Conservation (phyloP, 2,888 invertebrate species). For the Baccha elongata region DNA sequence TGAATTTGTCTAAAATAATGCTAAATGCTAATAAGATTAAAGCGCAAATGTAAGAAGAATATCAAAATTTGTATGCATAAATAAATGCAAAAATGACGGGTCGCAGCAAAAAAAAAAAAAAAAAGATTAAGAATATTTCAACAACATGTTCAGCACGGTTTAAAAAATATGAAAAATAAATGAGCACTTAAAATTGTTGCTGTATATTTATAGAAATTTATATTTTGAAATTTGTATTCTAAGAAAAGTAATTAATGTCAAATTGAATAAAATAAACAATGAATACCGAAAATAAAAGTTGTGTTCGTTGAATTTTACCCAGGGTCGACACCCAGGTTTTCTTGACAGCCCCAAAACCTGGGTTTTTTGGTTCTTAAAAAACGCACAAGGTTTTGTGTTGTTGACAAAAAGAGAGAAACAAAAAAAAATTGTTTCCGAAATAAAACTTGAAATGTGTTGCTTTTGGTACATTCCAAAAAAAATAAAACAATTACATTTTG, state of each 20-base stretch:
- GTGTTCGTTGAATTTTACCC: too few relatives aligned
- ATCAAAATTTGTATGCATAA: not conserved
- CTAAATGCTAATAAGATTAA: conserved; percentile 12
- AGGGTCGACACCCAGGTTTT: too few relatives aligned
- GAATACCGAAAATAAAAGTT: too few relatives aligned
- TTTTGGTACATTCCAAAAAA: too few relatives aligned
- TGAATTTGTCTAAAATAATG: not conserved
- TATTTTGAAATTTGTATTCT: not conserved
- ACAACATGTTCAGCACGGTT: not conserved
- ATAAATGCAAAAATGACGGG: not conserved
- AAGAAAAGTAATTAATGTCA: not conserved
- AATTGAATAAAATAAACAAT: too few relatives aligned
- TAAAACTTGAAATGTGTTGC: too few relatives aligned
- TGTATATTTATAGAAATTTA: conserved; percentile 2
- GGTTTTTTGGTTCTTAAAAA: too few relatives aligned
- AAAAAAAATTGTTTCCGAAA: too few relatives aligned
- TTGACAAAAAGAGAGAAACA: too few relatives aligned
- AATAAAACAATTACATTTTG: too few relatives aligned
- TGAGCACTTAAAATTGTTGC: not conserved
- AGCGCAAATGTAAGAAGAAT: conserved; percentile 50
- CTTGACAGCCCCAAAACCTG: too few relatives aligned
- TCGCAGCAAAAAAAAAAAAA: conserved; percentile 1
- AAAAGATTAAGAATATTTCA: not conserved
- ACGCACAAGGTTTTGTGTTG: too few relatives aligned
- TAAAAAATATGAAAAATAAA: not conserved